These are phyloP conservation scores for Peromyscus leucopus DNA, from an alignment of 2,113 vertebrate genomes.

Conservation along the genomic window DNA sequence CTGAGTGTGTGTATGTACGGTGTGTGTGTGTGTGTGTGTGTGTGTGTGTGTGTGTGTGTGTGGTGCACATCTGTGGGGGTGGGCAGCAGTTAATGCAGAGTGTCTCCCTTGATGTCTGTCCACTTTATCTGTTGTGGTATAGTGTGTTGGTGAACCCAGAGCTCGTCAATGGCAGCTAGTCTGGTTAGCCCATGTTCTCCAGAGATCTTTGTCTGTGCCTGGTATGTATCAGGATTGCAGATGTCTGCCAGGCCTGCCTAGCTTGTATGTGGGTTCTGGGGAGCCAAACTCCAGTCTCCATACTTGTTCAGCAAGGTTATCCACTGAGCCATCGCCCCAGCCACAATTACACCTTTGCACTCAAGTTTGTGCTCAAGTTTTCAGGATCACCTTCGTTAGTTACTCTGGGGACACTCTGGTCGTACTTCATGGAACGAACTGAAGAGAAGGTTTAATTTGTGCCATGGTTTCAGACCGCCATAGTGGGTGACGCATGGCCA, in stretches of 20 bases:
- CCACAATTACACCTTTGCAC: neutral
- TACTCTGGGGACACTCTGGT: neutral
- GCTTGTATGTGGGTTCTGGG: neutral
- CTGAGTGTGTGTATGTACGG: neutral
- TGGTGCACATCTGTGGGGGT: neutral
- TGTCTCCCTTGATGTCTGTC: neutral
- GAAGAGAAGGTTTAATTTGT: neutral
- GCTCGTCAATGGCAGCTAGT: neutral
- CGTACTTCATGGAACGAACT: neutral
- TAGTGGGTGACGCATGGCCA: neutral
- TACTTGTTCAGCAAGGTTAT: neutral
- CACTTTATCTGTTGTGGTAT: neutral
- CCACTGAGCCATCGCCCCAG: neutral
- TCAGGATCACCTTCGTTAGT: neutral
- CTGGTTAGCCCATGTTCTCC: neutral
- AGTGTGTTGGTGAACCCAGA: neutral
- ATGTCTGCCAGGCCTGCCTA: neutral
- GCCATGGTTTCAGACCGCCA: neutral
- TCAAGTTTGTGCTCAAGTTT: neutral
- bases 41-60: neutral
- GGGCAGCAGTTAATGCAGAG: neutral
- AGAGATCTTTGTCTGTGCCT: neutral
- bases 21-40: neutral
- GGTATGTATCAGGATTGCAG: neutral
- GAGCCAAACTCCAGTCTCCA: neutral